Base-by-base conservation (phyloP, 1,140 invertebrate species). In the Papilio polyxenes region DNA sequence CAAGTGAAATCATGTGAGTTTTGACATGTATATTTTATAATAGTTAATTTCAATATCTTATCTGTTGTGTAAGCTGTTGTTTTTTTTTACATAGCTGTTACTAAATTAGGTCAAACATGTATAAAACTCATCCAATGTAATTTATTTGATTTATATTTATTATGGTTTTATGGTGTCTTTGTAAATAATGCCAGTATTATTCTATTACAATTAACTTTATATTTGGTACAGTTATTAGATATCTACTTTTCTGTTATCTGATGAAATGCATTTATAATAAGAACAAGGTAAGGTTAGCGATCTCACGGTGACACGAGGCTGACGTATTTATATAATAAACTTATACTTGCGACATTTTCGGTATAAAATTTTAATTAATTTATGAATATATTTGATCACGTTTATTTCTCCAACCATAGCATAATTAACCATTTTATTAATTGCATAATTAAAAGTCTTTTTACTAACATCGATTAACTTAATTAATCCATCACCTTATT, bases 1-100 rank as follows among this genome's bases (percentile, higher is more conserved):
- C 87, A 69, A 62, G 83, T 92, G 20, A 92, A 92, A 84, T 90
- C 89, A 86, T 93, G 92, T 93, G 76, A 93, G 92, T 93, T 53
- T 82, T 17, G 40, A 17, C 44, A 74, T 74, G n/a, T 81, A 23
- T 59, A 72, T 49, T 75, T 77, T 23, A 59, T 31, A 31, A 31
- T 31, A 31, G 23, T 31, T 31, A 31, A 31, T 31, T 31, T 2
- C 23, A 31, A 0, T 31, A 31, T 31, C 2, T 31, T 44, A 44
- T 3, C 7, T 44, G 40, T 7, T 44, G 40, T 44, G 6, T 3
- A 6, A 40, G 2, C 3, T 40, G 2, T 2, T 2, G 40, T 44
- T 4, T 44, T 44, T 44, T 44, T 4, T 44, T 44, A 31, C 40
- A 44, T 44, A 44, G 3, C 7, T 6, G 40, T 44, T 51, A 11